Conservation (phyloP, 2,113 vertebrate genomes). For the Tupaia tana region DNA sequence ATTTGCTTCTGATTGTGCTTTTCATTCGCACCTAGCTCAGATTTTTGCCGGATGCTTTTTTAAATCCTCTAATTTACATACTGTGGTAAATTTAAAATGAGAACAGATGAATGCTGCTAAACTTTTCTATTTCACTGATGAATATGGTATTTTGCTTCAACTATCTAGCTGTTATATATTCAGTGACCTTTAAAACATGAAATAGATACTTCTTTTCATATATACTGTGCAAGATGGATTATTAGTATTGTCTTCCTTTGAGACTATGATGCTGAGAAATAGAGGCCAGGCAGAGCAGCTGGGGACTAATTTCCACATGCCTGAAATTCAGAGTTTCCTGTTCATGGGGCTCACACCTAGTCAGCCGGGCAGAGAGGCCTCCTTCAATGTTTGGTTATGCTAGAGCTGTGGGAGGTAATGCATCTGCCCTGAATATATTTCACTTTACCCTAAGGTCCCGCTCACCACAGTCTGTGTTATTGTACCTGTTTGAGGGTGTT, state of each 20-base stretch:
- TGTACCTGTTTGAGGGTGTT: background rate
- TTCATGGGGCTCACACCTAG: background rate
- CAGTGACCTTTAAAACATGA: conserved; percentile 77
- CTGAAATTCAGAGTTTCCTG: background rate
- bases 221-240: background rate
- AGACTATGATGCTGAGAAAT: background rate
- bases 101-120: conserved; percentile 82
- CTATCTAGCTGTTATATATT: conserved; percentile 77
- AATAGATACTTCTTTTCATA: conserved; percentile 57
- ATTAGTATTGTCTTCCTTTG: conserved; percentile 65
- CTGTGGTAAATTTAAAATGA: conserved; percentile 83
- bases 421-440: background rate
- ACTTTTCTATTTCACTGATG: conserved; percentile 76
- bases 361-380: background rate
- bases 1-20: conserved; percentile 82
- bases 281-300: background rate
- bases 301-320: background rate
- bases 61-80: conserved; percentile 79
- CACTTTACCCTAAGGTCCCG: background rate
- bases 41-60: conserved; percentile 81
- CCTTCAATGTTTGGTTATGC: background rate
- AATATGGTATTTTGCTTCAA: conserved; percentile 79
- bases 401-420: background rate
- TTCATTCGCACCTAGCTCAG: conserved; percentile 73
- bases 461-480: accelerated